Base-by-base conservation (phyloP, 1,140 invertebrate genomes). In the Cyphomyrmex costatus region DNA sequence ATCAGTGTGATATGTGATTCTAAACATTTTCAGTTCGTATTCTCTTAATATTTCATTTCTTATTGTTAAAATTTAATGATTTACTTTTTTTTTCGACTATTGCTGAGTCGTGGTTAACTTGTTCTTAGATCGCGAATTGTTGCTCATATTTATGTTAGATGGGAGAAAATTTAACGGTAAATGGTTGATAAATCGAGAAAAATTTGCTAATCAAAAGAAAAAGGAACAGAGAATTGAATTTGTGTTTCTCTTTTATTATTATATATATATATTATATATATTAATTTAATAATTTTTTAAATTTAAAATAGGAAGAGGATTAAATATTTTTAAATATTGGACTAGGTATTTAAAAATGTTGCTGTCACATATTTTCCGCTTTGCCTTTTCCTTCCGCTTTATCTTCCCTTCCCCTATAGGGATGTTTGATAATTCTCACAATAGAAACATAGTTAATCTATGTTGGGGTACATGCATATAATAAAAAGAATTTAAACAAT, bases 61-160 rank as follows among this genome's bases (percentile, higher is more conserved):
- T 24, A 42, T 6, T 79, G 12, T 16, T 27, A n/a, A 53, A 14
- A 53, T 2, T 42, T 51, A 16, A 80, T 56, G 5, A 36, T 10
- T 68, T 42, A 24, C 10, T 80, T 82, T n/a, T 5, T 6, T 80
- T 85, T 84, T 80, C 56, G 68, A 83, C 56, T 63, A 82, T 79
- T 85, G 33, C 88, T 90, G 89, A 90, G 89, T 90, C 89, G 86
- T 90, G 89, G 88, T 83, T 90, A 77, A 21, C 89, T 91, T 91
- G 90, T 88, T 91, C 90, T 91, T 88, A 86, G 30, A 7, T 82
- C 30, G 70, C 56, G 46, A 73, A 61, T 85, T 88, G 33, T 80
- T 76, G 58, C 51, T 58, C 10, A 24, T 51, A 30, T 82, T 71
- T 14, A 82, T n/a, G 30, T 42, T 3, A 19, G n/a, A n/a, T n/a